These are phyloP conservation scores for Bryconaethiops microstoma DNA, from an alignment of 2,797 vertebrate species.

Conservation along the genomic window DNA sequence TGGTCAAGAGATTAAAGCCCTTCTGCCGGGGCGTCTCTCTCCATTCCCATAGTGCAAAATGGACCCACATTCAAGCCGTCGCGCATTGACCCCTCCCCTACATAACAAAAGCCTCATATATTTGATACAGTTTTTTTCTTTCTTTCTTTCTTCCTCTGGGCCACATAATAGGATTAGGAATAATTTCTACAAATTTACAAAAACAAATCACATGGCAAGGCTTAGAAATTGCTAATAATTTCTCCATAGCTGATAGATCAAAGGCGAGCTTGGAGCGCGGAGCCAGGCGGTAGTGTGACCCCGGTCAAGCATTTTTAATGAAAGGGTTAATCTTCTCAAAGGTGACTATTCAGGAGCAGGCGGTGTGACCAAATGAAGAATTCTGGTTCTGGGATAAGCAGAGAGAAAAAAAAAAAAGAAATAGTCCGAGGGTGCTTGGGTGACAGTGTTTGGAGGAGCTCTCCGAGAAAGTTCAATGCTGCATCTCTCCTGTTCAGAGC, in stretches of 20 bases:
- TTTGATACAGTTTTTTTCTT: constrained; percentile 88
- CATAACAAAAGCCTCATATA: constrained; percentile 91
- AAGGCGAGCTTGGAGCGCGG: constrained; percentile 86
- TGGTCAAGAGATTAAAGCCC: constrained; percentile 85
- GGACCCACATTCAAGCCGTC: constrained; percentile 84
- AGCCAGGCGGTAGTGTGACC: constrained; percentile 94
- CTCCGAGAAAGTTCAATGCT: constrained; percentile 79
- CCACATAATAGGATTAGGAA: constrained; percentile 99
- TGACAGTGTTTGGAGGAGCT: constrained; percentile 86
- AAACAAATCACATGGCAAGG: constrained; percentile 98
- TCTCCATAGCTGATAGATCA: constrained; percentile 98
- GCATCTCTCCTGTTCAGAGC: constrained; percentile 74
- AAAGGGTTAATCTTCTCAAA: constrained; percentile 99
- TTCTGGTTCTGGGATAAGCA: constrained; percentile 86
- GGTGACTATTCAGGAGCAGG: constrained; percentile 97
- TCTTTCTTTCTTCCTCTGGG: constrained; percentile 70
- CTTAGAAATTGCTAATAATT: constrained; percentile 98
- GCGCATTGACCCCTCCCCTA: constrained; percentile 85
- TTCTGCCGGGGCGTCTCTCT: constrained; percentile 86
- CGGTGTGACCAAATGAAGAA: constrained; percentile 99
- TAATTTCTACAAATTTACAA: constrained; percentile 99
- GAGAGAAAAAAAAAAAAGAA: no score
- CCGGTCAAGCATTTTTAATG: constrained; percentile 93
- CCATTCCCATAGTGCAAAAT: constrained; percentile 90
- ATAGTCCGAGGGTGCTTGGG: constrained; percentile 76